phyloP scores from a whole-genome alignment of 2,888 invertebrate species.

The Ceratothoa steindachneri region DNA sequence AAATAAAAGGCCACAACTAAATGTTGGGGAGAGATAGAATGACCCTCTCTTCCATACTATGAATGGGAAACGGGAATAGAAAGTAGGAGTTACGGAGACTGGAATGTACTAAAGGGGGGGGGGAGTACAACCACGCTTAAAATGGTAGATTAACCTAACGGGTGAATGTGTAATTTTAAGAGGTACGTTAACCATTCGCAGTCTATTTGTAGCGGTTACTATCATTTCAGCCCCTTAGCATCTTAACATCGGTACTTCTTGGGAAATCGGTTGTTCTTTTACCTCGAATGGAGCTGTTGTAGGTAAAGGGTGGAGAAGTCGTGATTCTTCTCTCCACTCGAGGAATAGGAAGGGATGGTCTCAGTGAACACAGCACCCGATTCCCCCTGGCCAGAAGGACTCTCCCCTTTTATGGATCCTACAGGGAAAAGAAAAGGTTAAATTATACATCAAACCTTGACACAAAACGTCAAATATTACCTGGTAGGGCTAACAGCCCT shows the following conservation, averaged over 20 bases:
- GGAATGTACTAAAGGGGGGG: neutral
- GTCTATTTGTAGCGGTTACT: neutral
- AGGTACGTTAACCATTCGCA: neutral
- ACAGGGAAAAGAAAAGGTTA: neutral
- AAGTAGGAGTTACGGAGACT: neutral
- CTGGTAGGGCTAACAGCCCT: too few relatives aligned
- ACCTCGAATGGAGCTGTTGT: conserved; percentile 35
- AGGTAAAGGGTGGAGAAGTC: conserved; percentile 43
- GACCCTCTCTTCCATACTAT: neutral
- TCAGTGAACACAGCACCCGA: neutral
- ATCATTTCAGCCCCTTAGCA: neutral
- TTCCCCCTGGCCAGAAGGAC: neutral
- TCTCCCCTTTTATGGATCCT: neutral
- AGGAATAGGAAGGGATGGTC: neutral
- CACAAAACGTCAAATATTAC: too few relatives aligned
- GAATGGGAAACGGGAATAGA: too few relatives aligned
- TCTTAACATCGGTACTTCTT: too few relatives aligned
- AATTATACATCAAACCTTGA: neutral
- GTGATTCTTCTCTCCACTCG: neutral
- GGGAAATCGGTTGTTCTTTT: too few relatives aligned
- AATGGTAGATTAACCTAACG: accelerated
- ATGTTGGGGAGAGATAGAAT: neutral
- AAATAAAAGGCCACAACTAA: neutral
- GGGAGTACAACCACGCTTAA: too few relatives aligned
- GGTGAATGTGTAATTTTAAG: neutral